Evolutionary conservation across 2,888 invertebrate genomes (phyloP), one percentile per base, ranked within the genome.

Genomic region (Piscicola geometra): DNA sequence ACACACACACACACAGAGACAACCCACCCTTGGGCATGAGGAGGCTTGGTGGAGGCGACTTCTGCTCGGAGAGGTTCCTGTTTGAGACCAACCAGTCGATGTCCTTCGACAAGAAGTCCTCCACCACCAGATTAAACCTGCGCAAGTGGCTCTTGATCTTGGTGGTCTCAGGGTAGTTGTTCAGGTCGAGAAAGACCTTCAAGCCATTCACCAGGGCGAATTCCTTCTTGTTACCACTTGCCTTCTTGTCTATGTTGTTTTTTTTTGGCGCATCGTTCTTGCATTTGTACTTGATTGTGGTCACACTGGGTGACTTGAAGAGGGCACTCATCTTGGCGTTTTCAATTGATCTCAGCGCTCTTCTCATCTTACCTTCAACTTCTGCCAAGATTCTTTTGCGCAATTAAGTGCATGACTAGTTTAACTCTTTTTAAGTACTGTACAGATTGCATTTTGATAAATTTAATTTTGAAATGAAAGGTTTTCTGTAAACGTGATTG

Each of bases 51-150:
- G 64, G 64, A 5, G 64, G 64, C 5, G 64, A n/a, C 21, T n/a
- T 64, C 21, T n/a, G 9, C 25, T 5, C 5, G 21, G n/a, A 5
- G 3, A 64, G 21, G 9, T 64, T 21, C 21, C 64, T n/a, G 21
- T 64, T 64, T 3, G 64, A 28, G 25, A 64, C 21, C 9, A 64
- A n/a, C n/a, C 30, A 64, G 30, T 64, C 64, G 21, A 64, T 64
- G n/a, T 64, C 64, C 25, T 64, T 64, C 21, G 64, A 64, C 21
- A 64, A 64, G 21, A 64, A 64, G 5, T 64, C 64, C 5, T 64
- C 64, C n/a, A 64, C 30, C 3, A 30, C 64, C 9, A 64, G 9
- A 5, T 21, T n/a, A 9, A 64, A 30, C 30, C 21, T 64, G 5
- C 21, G n/a, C 30, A 64, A 64, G 21, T 64, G 30, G 30, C 25